Percentiles rank a stretch among this genome's conserved stretches.
These are phyloP conservation scores for Spea multiplicata DNA, from an alignment of 2,113 vertebrate species.

Conservation along the genomic window DNA sequence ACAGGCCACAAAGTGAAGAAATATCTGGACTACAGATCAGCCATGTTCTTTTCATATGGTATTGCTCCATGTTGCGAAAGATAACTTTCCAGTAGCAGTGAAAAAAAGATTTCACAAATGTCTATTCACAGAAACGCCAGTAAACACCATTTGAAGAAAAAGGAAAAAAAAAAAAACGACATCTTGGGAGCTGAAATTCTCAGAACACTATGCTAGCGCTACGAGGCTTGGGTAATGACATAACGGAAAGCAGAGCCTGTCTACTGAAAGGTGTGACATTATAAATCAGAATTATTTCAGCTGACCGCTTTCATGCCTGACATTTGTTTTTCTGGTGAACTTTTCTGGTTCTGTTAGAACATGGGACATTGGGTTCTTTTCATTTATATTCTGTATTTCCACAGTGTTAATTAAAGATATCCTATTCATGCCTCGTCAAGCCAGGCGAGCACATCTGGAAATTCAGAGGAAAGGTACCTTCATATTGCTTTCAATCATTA, in stretches of 20 bases:
- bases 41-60: background rate
- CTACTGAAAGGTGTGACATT: too few relatives aligned
- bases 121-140: background rate
- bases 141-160: background rate
- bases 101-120: background rate
- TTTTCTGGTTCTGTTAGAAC: background rate
- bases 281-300: background rate
- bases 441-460: too few relatives aligned
- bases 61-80: background rate
- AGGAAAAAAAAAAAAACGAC: background rate
- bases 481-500: too few relatives aligned
- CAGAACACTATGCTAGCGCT: too few relatives aligned
- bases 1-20: conserved; percentile 1
- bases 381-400: too few relatives aligned
- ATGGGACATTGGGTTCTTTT: too few relatives aligned
- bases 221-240: too few relatives aligned
- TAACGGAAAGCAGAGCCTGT: too few relatives aligned
- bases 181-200: background rate
- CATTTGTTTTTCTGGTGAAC: conserved; percentile 2
- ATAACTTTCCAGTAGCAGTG: background rate
- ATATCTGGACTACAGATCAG: conserved; percentile 12
- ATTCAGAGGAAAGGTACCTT: too few relatives aligned
- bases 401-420: too few relatives aligned
- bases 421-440: too few relatives aligned
- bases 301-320: background rate